phyloP scores from a whole-genome alignment of 2,113 vertebrate species.

The Sceloporus undulatus region DNA sequence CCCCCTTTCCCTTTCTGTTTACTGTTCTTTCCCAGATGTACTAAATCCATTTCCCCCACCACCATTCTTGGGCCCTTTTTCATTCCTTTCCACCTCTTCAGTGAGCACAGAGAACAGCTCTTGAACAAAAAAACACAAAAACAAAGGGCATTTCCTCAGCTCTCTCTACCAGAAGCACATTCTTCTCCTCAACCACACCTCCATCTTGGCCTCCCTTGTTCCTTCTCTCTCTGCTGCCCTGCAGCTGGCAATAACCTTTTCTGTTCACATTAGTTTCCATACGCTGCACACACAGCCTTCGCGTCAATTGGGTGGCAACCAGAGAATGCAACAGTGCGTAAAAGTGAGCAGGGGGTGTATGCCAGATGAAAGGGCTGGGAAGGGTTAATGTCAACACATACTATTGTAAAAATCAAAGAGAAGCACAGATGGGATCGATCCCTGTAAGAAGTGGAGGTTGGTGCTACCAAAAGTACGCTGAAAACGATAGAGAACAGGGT shows the following conservation, averaged over 20 bases:
- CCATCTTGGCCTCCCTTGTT: neutral
- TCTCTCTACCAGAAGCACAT: neutral
- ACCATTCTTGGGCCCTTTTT: neutral
- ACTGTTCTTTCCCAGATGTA: neutral
- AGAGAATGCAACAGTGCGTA: slow-evolving; percentile 7
- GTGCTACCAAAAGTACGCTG: neutral
- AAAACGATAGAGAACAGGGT: neutral
- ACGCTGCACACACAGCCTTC: slow-evolving; percentile 18
- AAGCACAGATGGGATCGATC: neutral
- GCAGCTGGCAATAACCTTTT: slow-evolving; percentile 59
- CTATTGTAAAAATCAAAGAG: neutral
- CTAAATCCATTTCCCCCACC: neutral
- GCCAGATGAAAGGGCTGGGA: neutral
- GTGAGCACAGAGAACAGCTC: neutral
- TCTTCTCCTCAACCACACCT: neutral
- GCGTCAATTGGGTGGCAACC: slow-evolving; percentile 26
- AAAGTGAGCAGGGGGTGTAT: neutral
- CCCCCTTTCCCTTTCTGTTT: neutral
- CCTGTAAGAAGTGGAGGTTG: neutral
- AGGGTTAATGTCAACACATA: neutral
- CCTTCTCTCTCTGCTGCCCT: slow-evolving; percentile 28
- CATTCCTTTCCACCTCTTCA: neutral
- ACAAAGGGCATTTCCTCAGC: neutral
- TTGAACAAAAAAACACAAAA: neutral
- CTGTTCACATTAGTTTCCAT: slow-evolving; percentile 40